Evolutionary conservation across 2,113 vertebrate species (phyloP).

Genomic region (Bubalus kerabau): DNA sequence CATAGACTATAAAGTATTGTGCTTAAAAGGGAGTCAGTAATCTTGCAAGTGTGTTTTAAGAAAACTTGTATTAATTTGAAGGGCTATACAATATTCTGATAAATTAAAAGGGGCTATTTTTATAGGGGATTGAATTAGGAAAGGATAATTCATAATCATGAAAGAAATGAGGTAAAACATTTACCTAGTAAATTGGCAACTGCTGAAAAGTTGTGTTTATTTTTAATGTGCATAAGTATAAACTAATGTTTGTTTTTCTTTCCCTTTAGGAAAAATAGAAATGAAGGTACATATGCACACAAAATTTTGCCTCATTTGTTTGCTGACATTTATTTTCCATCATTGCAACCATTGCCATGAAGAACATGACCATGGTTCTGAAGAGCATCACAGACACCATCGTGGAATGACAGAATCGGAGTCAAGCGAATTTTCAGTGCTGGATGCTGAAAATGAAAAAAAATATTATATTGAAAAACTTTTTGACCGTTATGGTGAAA

Average conservation of each 20-base stretch:
- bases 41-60: background rate
- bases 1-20: background rate
- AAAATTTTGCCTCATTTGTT: slow-evolving; percentile 96
- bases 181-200: background rate
- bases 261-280: slow-evolving; percentile 74
- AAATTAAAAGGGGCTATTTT: background rate
- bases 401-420: slow-evolving; percentile 69
- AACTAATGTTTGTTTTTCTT: background rate
- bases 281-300: slow-evolving; percentile 97
- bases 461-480: slow-evolving; percentile 94
- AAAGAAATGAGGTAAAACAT: background rate
- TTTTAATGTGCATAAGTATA: background rate
- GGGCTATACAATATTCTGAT: background rate
- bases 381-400: slow-evolving; percentile 81
- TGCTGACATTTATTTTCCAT: slow-evolving; percentile 94
- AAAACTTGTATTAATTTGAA: background rate
- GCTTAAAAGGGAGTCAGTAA: background rate
- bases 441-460: slow-evolving; percentile 87
- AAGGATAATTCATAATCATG: background rate
- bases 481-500: slow-evolving; percentile 91
- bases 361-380: slow-evolving; percentile 84
- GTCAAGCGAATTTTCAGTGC: slow-evolving; percentile 74
- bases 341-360: slow-evolving; percentile 92
- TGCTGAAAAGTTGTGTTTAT: background rate
- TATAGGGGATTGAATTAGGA: background rate